Percentiles rank a stretch among this genome's conserved stretches.
Conservation (phyloP, 2,113 vertebrate genomes). For the Ictalurus punctatus region DNA sequence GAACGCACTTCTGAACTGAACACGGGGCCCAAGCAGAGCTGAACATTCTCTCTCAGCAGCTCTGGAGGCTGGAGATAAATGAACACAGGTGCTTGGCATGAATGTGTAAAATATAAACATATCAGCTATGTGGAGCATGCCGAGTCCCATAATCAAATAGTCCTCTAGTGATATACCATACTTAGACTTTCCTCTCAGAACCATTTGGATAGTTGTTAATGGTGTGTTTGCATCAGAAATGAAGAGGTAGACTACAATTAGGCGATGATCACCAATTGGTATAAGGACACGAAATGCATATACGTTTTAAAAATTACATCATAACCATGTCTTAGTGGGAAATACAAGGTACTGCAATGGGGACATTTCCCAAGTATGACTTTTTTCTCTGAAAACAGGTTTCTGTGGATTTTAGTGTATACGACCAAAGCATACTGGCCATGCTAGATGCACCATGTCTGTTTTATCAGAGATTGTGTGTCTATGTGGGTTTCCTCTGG, state of each 20-base stretch:
- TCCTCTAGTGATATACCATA: not conserved
- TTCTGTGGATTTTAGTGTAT: not conserved
- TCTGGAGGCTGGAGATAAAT: conserved; percentile 42
- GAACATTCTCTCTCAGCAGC: conserved; percentile 27
- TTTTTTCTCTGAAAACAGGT: not conserved
- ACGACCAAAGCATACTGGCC: not conserved
- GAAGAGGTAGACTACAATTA: not conserved
- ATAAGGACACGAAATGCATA: not conserved
- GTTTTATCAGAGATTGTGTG: not conserved
- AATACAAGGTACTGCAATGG: not conserved
- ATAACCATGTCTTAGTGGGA: conserved; percentile 6
- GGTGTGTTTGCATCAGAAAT: not conserved
- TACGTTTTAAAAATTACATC: conserved; percentile 6
- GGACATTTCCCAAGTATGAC: not conserved
- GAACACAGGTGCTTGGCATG: conserved; percentile 41
- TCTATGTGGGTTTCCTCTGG: not conserved
- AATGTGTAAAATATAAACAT: conserved; percentile 39
- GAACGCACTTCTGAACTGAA: conserved; percentile 7
- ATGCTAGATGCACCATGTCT: not conserved
- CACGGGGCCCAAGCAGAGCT: conserved; percentile 3
- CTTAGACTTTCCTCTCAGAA: conserved; percentile 1
- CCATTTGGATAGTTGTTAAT: not conserved
- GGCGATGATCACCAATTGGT: not conserved
- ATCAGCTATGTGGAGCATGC: conserved; percentile 32
- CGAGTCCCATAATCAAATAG: conserved; percentile 25